Evolutionary conservation across 2,888 invertebrate genomes (phyloP), one percentile per base, ranked within the genome.

Genomic region (Blomia tropicalis): DNA sequence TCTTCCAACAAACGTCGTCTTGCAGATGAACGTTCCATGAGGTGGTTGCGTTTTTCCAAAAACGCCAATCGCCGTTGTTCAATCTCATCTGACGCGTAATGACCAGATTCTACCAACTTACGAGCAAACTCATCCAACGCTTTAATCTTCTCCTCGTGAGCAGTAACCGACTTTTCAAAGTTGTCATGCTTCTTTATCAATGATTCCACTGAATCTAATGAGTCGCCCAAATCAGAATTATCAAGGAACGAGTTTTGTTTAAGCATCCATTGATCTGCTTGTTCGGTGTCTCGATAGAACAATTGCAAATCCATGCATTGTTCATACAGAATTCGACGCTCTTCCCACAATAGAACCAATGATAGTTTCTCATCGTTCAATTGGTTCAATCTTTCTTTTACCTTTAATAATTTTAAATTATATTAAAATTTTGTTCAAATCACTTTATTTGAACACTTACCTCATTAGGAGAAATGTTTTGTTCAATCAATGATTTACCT

Each of bases 251-350:
- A 89, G 80, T 96, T 95, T 73, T 99, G 98, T 74, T 98, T 99
- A 66, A 93, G 92, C 95, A 99, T 98, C 96, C 96, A 98, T 1
- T 96, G 92, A 73, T 98, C 96, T 0, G 96, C 96, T 77, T 96
- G 93, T 75, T 96, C 96, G 14, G 93, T 93, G 74, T 96, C 95
- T 36, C 98, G 80, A 75, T 95, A 93, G 78, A 98, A 98, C 14
- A 98, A 79, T 77, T 98, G 98, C 73, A 98, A 79, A 73, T 98
- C 98, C 93, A 98, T 93, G 77, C 96, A 96, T 77, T 98, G 98
- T 74, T 98, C 92, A 75, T 96, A 98, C 56, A 95, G 79, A 71
- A 95, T 88, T 60, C 93, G 82, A 44, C 95, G 81, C 75, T 95
- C 91, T 73, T 98, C 93, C 96, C 98, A 99, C 69, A 96, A 78